phyloP scores from a whole-genome alignment of 2,113 vertebrate genomes.

The Coregonus clupeaformis region DNA sequence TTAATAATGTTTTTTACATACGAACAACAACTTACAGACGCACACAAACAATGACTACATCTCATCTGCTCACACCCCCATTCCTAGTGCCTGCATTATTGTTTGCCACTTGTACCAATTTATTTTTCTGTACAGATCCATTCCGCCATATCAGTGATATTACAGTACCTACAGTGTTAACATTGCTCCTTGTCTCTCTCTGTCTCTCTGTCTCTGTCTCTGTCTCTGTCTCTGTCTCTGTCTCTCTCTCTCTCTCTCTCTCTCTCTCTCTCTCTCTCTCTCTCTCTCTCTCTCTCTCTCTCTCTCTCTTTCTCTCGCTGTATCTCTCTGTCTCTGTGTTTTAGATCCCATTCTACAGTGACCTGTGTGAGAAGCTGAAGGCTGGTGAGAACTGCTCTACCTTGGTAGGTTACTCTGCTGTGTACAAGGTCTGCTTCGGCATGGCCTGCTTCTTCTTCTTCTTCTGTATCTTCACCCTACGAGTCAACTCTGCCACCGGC shows the following conservation, averaged over 20 bases:
- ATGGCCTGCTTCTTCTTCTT: constrained; percentile 96
- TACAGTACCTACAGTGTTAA: not conserved
- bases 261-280: no score
- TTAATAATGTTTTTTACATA: no score
- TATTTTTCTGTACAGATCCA: not conserved
- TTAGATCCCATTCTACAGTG: constrained; percentile 86
- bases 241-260: no score
- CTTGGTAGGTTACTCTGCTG: constrained; percentile 91
- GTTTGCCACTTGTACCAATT: no score
- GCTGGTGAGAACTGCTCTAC: constrained; percentile 86
- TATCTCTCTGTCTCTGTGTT: no score
- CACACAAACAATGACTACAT: no score
- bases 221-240: constrained; percentile 8
- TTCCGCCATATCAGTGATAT: constrained; percentile 29
- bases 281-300: no score
- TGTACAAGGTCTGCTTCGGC: constrained; percentile 96
- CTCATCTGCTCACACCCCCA: no score
- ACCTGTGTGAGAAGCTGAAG: constrained; percentile 83
- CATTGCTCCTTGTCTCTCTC: no score
- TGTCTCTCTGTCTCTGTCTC: not conserved
- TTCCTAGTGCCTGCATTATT: no score
- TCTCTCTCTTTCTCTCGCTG: constrained; percentile 14
- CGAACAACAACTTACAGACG: no score
- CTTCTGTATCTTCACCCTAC: constrained; percentile 85
- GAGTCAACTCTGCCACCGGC: constrained; percentile 83